Conservation (phyloP, 2,888 invertebrate species). For the Cheilosia variabilis region DNA sequence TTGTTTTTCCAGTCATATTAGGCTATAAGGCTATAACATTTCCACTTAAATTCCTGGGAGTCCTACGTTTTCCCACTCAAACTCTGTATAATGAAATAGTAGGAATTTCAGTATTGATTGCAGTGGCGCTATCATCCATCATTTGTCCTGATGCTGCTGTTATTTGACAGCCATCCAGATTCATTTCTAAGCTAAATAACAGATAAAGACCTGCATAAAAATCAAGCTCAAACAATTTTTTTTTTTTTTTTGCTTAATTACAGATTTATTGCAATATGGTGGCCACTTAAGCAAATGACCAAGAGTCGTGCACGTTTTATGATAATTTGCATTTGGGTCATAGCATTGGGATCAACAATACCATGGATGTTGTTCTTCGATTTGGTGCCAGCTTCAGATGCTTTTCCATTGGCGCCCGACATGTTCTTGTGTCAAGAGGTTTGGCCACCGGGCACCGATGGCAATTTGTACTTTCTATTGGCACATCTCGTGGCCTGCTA, state of each 20-base stretch:
- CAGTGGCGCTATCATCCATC: not conserved
- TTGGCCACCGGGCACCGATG: slow-evolving; percentile 93
- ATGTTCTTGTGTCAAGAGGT: slow-evolving; percentile 91
- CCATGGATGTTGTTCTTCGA: slow-evolving; percentile 97
- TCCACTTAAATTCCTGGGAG: too few relatives aligned
- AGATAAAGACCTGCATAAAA: not conserved
- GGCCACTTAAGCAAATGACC: slow-evolving; percentile 96
- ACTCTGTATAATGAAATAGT: too few relatives aligned
- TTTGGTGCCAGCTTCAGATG: slow-evolving; percentile 84
- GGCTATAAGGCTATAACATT: too few relatives aligned
- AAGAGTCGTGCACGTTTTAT: slow-evolving; percentile 93
- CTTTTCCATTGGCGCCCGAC: slow-evolving; percentile 88
- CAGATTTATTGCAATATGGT: slow-evolving; percentile 98
- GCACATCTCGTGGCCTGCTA: slow-evolving; percentile 96
- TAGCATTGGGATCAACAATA: slow-evolving; percentile 92
- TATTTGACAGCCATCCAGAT: not conserved
- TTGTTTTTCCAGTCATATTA: too few relatives aligned
- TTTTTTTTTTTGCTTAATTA: slow-evolving; percentile 81
- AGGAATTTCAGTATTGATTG: not conserved
- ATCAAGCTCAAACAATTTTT: not conserved
- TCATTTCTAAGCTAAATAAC: not conserved
- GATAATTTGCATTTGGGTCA: slow-evolving; percentile 95
- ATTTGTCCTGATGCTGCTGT: not conserved
- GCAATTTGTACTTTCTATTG: slow-evolving; percentile 93
- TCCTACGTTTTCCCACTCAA: too few relatives aligned